These are phyloP conservation scores for Heteromyza rotundicornis DNA, from an alignment of 2,888 invertebrate species.

Conservation along the genomic window DNA sequence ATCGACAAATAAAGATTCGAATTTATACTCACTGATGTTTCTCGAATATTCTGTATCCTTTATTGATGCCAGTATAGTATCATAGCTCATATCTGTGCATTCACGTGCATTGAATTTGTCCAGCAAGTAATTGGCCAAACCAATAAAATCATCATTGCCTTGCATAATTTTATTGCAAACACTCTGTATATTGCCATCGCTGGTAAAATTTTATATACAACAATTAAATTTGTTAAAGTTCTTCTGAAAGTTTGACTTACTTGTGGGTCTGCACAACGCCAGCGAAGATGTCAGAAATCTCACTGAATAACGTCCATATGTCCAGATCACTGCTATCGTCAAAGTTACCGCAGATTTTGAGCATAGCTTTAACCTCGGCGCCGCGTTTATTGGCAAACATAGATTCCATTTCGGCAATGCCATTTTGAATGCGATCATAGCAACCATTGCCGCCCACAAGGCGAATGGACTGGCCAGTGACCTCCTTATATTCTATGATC, in stretches of 20 bases:
- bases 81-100: slow-evolving; percentile 51
- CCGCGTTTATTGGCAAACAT: slow-evolving; percentile 47
- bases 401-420: slow-evolving; percentile 50
- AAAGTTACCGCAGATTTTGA: slow-evolving; percentile 55
- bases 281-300: slow-evolving; percentile 55
- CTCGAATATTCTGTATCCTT: slow-evolving; percentile 35
- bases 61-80: slow-evolving; percentile 36
- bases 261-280: slow-evolving; percentile 54
- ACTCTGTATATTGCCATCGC: slow-evolving; percentile 47
- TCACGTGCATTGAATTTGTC: slow-evolving; percentile 30
- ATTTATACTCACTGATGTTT: slow-evolving; percentile 49
- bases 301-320: slow-evolving; percentile 53
- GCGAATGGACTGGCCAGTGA: slow-evolving; percentile 54
- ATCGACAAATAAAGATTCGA: no score
- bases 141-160: slow-evolving; percentile 45
- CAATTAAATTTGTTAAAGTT: neutral
- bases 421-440: slow-evolving; percentile 52
- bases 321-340: slow-evolving; percentile 52
- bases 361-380: slow-evolving; percentile 44
- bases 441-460: slow-evolving; percentile 53
- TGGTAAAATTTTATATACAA: slow-evolving; percentile 17
- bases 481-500: slow-evolving; percentile 57
- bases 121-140: slow-evolving; percentile 43
- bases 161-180: slow-evolving; percentile 47
- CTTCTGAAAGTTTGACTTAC: slow-evolving; percentile 33